Percentiles rank a stretch among this genome's conserved stretches.
Conservation (phyloP, 2,888 invertebrate species). For the Lasioglossum zephyrum region DNA sequence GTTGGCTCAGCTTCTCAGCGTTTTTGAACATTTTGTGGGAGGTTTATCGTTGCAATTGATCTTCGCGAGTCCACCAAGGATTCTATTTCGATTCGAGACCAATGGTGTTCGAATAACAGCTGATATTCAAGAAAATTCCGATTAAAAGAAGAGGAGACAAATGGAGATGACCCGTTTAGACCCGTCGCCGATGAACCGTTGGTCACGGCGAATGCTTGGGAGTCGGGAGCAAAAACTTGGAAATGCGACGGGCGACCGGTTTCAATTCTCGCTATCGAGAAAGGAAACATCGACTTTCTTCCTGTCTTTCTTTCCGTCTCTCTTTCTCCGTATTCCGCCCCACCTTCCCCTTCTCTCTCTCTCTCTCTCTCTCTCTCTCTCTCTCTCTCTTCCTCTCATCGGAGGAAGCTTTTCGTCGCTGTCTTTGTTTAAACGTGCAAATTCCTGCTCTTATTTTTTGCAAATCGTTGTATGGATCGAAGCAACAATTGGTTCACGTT, state of each 20-base stretch:
- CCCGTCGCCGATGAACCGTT: slow-evolving; percentile 69
- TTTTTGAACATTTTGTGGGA: too few species aligned
- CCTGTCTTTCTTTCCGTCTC: slow-evolving; percentile 57
- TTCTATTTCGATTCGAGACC: background rate
- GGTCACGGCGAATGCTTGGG: slow-evolving; percentile 38
- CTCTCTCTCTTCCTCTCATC: background rate
- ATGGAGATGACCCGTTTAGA: slow-evolving; percentile 70
- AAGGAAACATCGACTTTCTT: slow-evolving; percentile 68
- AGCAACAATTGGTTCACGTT: slow-evolving; percentile 12
- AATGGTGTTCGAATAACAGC: background rate
- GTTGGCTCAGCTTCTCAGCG: too few species aligned
- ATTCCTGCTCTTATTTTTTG: slow-evolving; percentile 43
- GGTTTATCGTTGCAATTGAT: too few species aligned
- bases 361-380: background rate
- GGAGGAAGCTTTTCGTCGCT: background rate
- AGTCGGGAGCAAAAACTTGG: slow-evolving; percentile 65
- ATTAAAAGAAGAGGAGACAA: slow-evolving; percentile 30
- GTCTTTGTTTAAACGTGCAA: slow-evolving; percentile 35
- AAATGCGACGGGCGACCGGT: slow-evolving; percentile 75
- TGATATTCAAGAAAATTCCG: slow-evolving; percentile 14
- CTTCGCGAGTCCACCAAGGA: too few species aligned
- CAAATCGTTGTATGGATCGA: slow-evolving; percentile 18
- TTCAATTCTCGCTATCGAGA: slow-evolving; percentile 76
- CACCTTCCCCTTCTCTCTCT: background rate
- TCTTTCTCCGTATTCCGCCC: background rate